A percentile compares a stretch with the other conserved stretches of the same genome.
Conservation (phyloP, 92 coral and sea anemone species). For the Pocillopora grandis region DNA sequence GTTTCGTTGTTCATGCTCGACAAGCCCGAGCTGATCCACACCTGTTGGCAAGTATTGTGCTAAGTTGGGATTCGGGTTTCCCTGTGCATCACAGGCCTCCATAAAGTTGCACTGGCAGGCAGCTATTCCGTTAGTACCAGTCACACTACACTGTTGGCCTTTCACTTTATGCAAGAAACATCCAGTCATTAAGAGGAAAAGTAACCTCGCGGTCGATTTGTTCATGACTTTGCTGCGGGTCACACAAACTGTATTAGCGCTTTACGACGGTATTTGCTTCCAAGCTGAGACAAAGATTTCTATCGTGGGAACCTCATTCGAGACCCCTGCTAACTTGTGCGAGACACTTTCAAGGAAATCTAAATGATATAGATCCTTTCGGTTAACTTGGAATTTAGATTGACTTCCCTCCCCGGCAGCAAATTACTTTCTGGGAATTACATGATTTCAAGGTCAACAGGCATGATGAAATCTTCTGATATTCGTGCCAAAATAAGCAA, state of each 20-base stretch:
- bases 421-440: no score
- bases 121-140: neutral
- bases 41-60: neutral
- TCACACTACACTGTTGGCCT: neutral
- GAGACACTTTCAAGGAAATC: no score
- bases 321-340: no score
- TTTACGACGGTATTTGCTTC: no score
- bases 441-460: no score
- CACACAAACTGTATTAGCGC: neutral
- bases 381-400: no score
- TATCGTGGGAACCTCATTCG: no score
- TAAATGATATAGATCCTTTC: no score
- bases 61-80: neutral
- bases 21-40: conserved; percentile 1
- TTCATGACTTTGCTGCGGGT: neutral
- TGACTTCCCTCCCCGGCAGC: no score
- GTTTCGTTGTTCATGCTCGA: neutral
- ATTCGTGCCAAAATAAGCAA: no score
- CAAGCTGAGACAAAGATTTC: no score
- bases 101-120: neutral
- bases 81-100: neutral
- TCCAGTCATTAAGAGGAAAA: neutral
- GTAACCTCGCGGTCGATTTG: neutral
- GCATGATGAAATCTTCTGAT: no score
- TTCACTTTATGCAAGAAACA: neutral